Evolutionary conservation across 2,888 invertebrate genomes (phyloP).

Genomic region (Lasioglossum villosulum): DNA sequence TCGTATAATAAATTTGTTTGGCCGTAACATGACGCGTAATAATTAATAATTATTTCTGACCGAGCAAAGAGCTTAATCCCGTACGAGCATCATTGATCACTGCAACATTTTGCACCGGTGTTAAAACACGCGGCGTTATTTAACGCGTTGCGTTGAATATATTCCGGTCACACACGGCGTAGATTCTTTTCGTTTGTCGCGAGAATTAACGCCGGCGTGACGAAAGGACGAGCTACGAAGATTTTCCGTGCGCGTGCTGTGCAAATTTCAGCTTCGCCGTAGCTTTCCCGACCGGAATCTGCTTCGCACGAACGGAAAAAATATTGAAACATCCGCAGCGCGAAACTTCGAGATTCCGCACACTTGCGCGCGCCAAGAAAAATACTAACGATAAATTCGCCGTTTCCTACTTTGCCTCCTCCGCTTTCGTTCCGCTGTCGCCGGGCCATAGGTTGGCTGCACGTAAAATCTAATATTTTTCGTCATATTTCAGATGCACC

Average conservation of each 20-base stretch:
- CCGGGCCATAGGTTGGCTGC: slow-evolving; percentile 24
- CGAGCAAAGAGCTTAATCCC: background rate
- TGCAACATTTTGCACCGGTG: background rate
- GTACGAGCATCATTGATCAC: background rate
- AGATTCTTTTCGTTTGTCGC: background rate
- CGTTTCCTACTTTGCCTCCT: slow-evolving; percentile 35
- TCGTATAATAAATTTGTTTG: background rate
- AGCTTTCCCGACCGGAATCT: background rate
- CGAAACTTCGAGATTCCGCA: slow-evolving; percentile 39
- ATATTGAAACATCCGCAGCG: slow-evolving; percentile 18
- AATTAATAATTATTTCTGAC: background rate
- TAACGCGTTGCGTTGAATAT: background rate
- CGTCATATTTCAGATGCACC: slow-evolving; percentile 55
- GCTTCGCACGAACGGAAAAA: background rate
- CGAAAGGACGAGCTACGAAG: background rate
- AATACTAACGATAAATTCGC: slow-evolving; percentile 70
- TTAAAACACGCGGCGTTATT: background rate
- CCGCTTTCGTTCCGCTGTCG: slow-evolving; percentile 26
- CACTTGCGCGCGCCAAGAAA: slow-evolving; percentile 44
- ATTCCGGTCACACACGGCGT: background rate
- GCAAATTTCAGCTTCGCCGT: background rate
- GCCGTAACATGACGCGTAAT: background rate
- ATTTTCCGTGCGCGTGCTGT: background rate
- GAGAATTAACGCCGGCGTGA: background rate
- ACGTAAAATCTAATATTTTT: slow-evolving; percentile 54